Base-by-base conservation (phyloP, 37 sponge, comb jelly and placozoan species). In the Corticium candelabrum region DNA sequence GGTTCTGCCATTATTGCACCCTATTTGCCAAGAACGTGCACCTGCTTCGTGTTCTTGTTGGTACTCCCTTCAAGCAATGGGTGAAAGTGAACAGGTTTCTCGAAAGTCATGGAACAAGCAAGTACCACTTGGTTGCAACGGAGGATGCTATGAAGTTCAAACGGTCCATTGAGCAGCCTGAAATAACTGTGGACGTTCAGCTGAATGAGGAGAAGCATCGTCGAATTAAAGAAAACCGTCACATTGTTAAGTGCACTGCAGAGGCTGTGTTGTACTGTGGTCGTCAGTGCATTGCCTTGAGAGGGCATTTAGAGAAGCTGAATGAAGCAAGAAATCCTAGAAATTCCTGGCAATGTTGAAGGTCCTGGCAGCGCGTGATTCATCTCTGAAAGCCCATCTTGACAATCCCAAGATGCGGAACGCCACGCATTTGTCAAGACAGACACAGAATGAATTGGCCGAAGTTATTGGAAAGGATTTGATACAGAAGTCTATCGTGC, bases 261-360 rank as follows among this genome's bases (percentile, higher is more conserved):
- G n/a, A n/a, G n/a, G n/a, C n/a, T n/a, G n/a, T n/a, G n/a, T n/a
- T n/a, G n/a, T n/a, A n/a, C 72, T 87, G 84, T 71, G 84, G 81
- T 21, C 50, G 77, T 31, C 88, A 87, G 39, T 79, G 81, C 41
- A 77, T 87, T 80, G 84, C 84, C 15, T 37, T 87, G 36, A 56
- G 88, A 72, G 88, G 84, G 36, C 77, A 87, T 40, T 72, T 2
- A 35, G 84, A 84, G 39, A 68, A 71, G 29, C 73, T 77, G 3
- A 77, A 84, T 34, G 37, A 79, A 30, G 39, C 71, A 11, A n/a
- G n/a, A n/a, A 87, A 86, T 29, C 84, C 84, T 68, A 84, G 84
- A 30, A 87, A 83, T 69, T 84, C 83, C 40, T 87, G 30, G 68
- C 87, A 3, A 31, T 83, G 80, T 3, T 87, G 76, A 84, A n/a